phyloP scores from a whole-genome alignment of 2,888 invertebrate species.

The Agrenia bidenticulata region DNA sequence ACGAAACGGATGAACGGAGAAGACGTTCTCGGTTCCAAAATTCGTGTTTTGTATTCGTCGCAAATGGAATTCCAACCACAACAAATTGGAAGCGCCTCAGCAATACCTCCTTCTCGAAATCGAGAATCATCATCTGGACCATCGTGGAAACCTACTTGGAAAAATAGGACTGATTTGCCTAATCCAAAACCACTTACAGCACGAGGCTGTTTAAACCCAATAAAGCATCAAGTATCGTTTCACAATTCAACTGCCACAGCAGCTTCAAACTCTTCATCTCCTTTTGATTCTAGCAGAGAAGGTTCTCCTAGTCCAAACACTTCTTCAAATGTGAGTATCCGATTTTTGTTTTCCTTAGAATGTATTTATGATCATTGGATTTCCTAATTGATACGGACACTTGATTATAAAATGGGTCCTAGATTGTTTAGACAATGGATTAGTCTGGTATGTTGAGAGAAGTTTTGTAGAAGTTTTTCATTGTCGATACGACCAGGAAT shows the following conservation, averaged over 20 bases:
- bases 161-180: constrained; percentile 4
- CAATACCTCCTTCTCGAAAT: background rate
- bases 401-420: too few species aligned
- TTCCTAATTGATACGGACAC: too few species aligned
- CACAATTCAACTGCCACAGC: constrained; percentile 16
- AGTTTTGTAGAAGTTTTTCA: too few species aligned
- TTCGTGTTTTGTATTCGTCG: constrained; percentile 60
- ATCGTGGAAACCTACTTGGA: constrained; percentile 39
- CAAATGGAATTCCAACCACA: constrained; percentile 17
- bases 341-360: too few species aligned
- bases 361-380: too few species aligned
- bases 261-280: constrained; percentile 29
- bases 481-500: too few species aligned
- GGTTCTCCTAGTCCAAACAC: constrained; percentile 20
- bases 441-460: too few species aligned
- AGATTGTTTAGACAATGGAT: too few species aligned
- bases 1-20: constrained; percentile 81
- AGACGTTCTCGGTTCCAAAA: constrained; percentile 76
- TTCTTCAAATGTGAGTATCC: too few species aligned
- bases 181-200: background rate
- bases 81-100: background rate
- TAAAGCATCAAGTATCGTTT: constrained; percentile 8
- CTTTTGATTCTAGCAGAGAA: constrained; percentile 31
- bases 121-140: constrained; percentile 14
- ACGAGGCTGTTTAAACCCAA: background rate